Evolutionary conservation across 2,888 invertebrate genomes (phyloP), one percentile per base, ranked within the genome.

Genomic region (Hirtodrosophila alboralis): DNA sequence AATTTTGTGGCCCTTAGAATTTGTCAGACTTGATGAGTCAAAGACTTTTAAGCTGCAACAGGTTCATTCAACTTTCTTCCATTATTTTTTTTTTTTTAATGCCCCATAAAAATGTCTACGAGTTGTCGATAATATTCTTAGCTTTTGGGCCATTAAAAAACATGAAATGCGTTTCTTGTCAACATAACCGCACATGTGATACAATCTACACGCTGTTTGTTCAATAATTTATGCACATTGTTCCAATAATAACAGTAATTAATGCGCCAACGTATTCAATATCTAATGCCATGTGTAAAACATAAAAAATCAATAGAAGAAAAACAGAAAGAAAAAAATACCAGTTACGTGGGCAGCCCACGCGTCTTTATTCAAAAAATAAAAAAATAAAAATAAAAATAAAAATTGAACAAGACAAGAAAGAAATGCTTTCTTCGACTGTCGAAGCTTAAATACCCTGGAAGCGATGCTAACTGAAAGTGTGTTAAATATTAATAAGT

Each of bases 1-100:
- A 56, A 56, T 61, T 40, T 37, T 8, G 33, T 4, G 33, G 36
- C 38, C 13, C 38, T 21, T 21, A 12, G 28, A 56, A 67, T 47
- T 49, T 38, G 45, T 60, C 54, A 43, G 67, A 21, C 53, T 21
- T 27, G 40, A 13, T 10, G 9, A 21, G 36, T 16, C 13, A 8
- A 37, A 37, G 30, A 10, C 45, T 31, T 13, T 44, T 43, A 61
- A 76, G 73, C 77, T 51, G 59, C 59, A 23, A 8, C 23, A 51
- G 70, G 76, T 77, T 77, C 80, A 58, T 77, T 77, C 77, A 77
- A 77, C 77, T 71, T 60, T 59, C n/a, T n/a, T n/a, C n/a, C n/a
- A n/a, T n/a, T n/a, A n/a, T n/a, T n/a, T n/a, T n/a, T n/a, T n/a
- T n/a, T n/a, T n/a, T n/a, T n/a, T n/a, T n/a, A n/a, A n/a, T n/a